Evolutionary conservation across 2,113 vertebrate genomes (phyloP).

Genomic region (human (Homo sapiens)): DNA sequence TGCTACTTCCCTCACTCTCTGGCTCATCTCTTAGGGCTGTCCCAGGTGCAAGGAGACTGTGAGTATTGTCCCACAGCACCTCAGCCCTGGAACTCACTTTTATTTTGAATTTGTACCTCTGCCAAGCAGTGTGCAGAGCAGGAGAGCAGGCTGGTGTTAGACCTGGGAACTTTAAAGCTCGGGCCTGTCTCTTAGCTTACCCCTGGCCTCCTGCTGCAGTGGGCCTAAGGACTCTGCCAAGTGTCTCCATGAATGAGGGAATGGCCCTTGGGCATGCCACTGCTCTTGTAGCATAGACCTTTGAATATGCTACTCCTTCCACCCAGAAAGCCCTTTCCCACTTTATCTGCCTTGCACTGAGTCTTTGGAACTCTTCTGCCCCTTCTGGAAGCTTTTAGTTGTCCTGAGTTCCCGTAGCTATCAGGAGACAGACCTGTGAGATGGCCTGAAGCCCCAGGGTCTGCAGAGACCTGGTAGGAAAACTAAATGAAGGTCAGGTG

Average conservation of each 20-base stretch:
- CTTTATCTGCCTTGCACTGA: background rate
- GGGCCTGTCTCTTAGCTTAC: background rate
- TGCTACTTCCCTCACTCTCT: background rate
- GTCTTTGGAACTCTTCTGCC: background rate
- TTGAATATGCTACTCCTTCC: background rate
- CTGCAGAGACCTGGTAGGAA: background rate
- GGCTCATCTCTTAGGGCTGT: background rate
- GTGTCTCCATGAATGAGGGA: background rate
- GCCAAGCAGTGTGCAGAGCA: background rate
- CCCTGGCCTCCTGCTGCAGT: background rate
- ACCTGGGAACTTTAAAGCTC: background rate
- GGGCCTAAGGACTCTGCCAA: background rate
- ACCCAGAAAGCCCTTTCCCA: background rate
- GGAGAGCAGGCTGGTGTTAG: background rate
- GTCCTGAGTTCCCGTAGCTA: background rate
- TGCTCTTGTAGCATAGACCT: background rate
- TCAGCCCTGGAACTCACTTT: background rate
- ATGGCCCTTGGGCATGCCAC: background rate
- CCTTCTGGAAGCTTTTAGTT: background rate
- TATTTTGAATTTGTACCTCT: background rate
- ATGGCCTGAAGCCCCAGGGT: background rate
- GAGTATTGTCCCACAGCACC: background rate
- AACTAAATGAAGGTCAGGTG: background rate
- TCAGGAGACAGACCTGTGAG: background rate
- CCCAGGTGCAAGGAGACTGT: background rate